Percentiles rank a stretch among this genome's conserved stretches.
Conservation (phyloP, 2,113 vertebrate species). For the Thunnus thynnus region DNA sequence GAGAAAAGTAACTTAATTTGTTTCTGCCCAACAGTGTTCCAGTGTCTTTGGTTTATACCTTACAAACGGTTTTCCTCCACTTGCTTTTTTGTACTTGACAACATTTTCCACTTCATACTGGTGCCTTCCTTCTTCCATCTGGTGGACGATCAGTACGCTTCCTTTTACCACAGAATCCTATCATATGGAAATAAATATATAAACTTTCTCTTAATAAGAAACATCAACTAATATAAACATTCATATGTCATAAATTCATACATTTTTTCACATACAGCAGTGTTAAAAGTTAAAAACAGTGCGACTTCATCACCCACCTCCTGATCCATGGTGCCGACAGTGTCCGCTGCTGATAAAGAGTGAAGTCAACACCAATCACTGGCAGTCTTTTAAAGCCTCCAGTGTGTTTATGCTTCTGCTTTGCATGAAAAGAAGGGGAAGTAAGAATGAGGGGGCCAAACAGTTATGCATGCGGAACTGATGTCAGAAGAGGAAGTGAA, state of each 20-base stretch:
- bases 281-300: background rate
- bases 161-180: conserved; percentile 69
- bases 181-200: conserved; percentile 15
- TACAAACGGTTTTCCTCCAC: conserved; percentile 47
- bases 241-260: background rate
- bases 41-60: conserved; percentile 67
- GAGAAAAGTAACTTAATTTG: no score
- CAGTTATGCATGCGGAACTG: conserved; percentile 38
- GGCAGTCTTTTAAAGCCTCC: conserved; percentile 4
- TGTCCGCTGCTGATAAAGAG: background rate
- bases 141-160: conserved; percentile 76
- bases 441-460: background rate
- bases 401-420: conserved; percentile 25
- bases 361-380: background rate
- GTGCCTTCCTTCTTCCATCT: conserved; percentile 76
- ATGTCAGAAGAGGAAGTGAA: conserved; percentile 58
- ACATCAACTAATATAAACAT: background rate
- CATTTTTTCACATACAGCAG: background rate
- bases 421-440: conserved; percentile 53
- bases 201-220: background rate
- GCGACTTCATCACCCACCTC: conserved; percentile 51
- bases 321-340: conserved; percentile 47
- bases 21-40: no score
- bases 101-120: conserved; percentile 80
- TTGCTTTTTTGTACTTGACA: conserved; percentile 52